A percentile compares a stretch with the other conserved stretches of the same genome.
Conservation (phyloP, 1,140 invertebrate genomes). For the Pemphigus obesinymphae region DNA sequence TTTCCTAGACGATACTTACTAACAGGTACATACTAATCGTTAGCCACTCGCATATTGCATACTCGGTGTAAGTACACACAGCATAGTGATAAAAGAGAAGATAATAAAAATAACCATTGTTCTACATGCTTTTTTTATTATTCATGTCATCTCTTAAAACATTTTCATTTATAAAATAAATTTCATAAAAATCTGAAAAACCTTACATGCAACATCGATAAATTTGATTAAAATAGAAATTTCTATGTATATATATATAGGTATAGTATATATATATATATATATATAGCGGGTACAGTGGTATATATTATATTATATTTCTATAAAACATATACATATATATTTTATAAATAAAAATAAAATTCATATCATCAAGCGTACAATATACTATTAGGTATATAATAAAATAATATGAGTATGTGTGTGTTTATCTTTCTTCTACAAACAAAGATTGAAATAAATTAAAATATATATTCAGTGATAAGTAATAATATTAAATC, state of each 20-base stretch:
- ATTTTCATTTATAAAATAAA: slow-evolving; percentile 36
- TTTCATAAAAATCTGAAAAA: slow-evolving; percentile 35
- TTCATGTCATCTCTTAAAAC: slow-evolving; percentile 9
- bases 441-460: neutral
- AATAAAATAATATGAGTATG: neutral
- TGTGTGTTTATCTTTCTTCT: neutral
- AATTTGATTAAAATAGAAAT: slow-evolving; percentile 40
- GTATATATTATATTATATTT: slow-evolving; percentile 15
- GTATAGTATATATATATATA: neutral
- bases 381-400: neutral
- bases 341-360: slow-evolving; percentile 28
- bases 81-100: neutral
- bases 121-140: slow-evolving; percentile 39
- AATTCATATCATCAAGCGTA: slow-evolving; percentile 5
- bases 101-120: neutral
- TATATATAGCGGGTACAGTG: neutral
- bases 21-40: too few relatives aligned
- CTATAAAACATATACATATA: slow-evolving; percentile 16
- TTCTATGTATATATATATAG: neutral
- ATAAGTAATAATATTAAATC: slow-evolving; percentile 16
- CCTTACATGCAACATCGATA: slow-evolving; percentile 37
- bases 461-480: neutral
- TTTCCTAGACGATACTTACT: too few relatives aligned
- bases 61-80: neutral
- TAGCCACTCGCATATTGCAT: neutral